Conservation (phyloP, 2,113 vertebrate genomes). For the Sisor rabdophorus region DNA sequence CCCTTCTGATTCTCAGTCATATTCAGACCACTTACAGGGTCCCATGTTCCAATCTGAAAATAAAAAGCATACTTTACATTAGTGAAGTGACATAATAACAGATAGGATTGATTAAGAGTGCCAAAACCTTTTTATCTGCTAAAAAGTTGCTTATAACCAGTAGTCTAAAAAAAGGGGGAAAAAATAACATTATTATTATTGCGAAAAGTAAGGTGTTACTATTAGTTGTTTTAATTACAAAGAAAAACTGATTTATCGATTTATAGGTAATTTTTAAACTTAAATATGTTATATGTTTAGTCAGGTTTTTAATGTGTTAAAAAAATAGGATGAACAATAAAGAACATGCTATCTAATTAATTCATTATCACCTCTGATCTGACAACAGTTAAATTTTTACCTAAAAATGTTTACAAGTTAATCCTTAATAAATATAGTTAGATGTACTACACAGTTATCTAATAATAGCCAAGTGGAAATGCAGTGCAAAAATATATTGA, state of each 20-base stretch:
- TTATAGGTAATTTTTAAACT: background rate
- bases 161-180: background rate
- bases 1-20: slow-evolving; percentile 97
- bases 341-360: too few relatives aligned
- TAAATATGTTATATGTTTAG: background rate
- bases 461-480: background rate
- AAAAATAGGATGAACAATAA: too few relatives aligned
- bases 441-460: background rate
- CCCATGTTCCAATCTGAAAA: slow-evolving; percentile 95
- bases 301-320: too few relatives aligned
- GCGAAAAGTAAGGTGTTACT: too few relatives aligned
- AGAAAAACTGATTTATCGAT: background rate
- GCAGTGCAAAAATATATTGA: background rate
- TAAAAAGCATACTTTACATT: background rate
- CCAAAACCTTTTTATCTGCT: too few relatives aligned
- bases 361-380: background rate
- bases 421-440: background rate
- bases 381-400: background rate
- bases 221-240: too few relatives aligned
- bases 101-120: too few relatives aligned
- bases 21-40: slow-evolving; percentile 89
- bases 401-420: background rate
- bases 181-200: background rate
- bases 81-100: background rate
- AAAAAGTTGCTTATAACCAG: background rate